These are phyloP conservation scores for Bothrops jararaca DNA, from an alignment of 2,113 vertebrate genomes.

Conservation along the genomic window DNA sequence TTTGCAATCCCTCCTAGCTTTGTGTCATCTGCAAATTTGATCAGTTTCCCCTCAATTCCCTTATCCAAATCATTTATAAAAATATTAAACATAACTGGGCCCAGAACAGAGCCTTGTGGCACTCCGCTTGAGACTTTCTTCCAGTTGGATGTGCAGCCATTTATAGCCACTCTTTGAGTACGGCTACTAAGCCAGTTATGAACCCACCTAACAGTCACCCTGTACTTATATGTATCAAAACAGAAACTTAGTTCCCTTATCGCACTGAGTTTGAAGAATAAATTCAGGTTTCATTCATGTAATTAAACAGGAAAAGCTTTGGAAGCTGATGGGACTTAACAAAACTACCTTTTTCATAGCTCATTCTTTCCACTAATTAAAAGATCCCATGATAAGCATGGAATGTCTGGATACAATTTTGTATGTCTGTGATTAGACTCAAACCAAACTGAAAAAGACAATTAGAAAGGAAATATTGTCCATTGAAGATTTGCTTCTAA, in stretches of 20 bases:
- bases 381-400: background rate
- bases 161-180: too few relatives aligned
- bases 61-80: too few relatives aligned
- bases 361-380: constrained; percentile 5
- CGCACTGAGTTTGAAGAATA: background rate
- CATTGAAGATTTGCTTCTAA: background rate
- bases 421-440: background rate
- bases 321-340: background rate
- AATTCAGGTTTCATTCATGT: background rate
- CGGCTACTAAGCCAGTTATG: too few relatives aligned
- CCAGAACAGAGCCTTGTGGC: too few relatives aligned
- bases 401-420: background rate
- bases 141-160: too few relatives aligned
- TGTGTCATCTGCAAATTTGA: too few relatives aligned
- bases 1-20: too few relatives aligned
- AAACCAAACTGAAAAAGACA: background rate
- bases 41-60: too few relatives aligned
- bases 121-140: too few relatives aligned
- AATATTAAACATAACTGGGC: too few relatives aligned
- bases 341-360: background rate
- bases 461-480: background rate
- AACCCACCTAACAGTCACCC: too few relatives aligned
- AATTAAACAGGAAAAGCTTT: background rate
- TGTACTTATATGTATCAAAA: background rate
- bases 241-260: background rate